phyloP scores from a whole-genome alignment of 2,888 invertebrate genomes.

The Patella ulyssiponensis region DNA sequence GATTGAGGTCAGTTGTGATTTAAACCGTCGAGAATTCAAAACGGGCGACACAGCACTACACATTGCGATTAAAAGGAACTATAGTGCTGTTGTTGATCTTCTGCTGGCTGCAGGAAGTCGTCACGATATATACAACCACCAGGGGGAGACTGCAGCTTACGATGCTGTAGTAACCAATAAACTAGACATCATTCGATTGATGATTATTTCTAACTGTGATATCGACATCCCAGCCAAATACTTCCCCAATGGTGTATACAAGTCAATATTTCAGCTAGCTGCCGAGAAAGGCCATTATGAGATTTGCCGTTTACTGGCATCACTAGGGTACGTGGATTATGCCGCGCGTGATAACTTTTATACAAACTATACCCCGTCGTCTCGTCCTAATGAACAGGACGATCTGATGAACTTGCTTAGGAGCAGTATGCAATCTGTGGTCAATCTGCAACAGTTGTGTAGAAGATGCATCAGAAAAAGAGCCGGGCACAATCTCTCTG shows the following conservation, averaged over 20 bases:
- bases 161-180: constrained; percentile 70
- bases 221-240: constrained; percentile 69
- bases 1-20: constrained; percentile 64
- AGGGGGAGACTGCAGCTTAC: constrained; percentile 69
- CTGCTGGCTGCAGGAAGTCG: constrained; percentile 67
- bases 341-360: constrained; percentile 59
- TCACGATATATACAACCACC: constrained; percentile 70
- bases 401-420: constrained; percentile 61
- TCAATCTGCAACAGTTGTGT: constrained; percentile 67
- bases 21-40: constrained; percentile 70
- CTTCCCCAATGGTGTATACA: constrained; percentile 66
- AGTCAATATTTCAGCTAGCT: constrained; percentile 67
- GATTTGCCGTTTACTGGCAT: constrained; percentile 66
- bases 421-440: constrained; percentile 63
- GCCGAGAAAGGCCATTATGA: constrained; percentile 69
- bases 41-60: constrained; percentile 71
- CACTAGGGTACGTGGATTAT: constrained; percentile 65
- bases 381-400: constrained; percentile 61
- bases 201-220: constrained; percentile 70
- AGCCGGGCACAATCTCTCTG: constrained; percentile 64
- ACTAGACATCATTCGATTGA: constrained; percentile 66
- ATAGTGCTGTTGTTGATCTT: constrained; percentile 67
- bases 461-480: constrained; percentile 67
- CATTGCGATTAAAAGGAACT: constrained; percentile 70
- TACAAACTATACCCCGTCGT: constrained; percentile 56